A percentile compares a stretch with the other conserved stretches of the same genome.
phyloP scores from a whole-genome alignment of 2,797 vertebrate genomes.

The Ciconia nigra region DNA sequence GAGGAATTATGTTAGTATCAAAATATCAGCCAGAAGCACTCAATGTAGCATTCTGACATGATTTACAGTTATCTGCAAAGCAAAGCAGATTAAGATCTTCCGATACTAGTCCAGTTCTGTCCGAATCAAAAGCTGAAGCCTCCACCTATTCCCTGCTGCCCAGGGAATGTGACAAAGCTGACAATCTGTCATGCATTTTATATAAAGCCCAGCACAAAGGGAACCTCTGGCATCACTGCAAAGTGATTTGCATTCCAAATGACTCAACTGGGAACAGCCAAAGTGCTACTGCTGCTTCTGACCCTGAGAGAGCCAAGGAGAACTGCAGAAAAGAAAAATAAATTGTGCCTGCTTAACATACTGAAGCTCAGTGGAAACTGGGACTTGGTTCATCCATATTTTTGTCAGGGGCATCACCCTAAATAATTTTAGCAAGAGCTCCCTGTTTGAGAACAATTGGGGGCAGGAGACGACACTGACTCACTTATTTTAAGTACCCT shows the following conservation, averaged over 20 bases:
- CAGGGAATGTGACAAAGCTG: conserved; percentile 23
- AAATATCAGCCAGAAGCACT: not conserved
- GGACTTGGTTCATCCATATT: conserved; percentile 42
- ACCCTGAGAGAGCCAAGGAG: conserved; percentile 45
- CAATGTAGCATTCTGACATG: not conserved
- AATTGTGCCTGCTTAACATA: conserved; percentile 25
- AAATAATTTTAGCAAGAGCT: conserved; percentile 64
- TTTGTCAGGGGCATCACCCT: conserved; percentile 59
- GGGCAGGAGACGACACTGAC: conserved; percentile 16
- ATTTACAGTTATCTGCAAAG: not conserved
- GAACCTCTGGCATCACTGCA: conserved; percentile 48
- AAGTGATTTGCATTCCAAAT: conserved; percentile 53
- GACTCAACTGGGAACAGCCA: conserved; percentile 44
- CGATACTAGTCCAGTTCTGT: not conserved
- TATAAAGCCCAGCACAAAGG: conserved; percentile 44
- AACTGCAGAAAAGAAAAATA: conserved; percentile 39
- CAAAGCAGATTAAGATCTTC: not conserved
- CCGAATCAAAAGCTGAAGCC: not conserved
- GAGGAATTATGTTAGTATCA: not conserved
- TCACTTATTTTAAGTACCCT: conserved; percentile 44
- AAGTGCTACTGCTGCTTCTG: conserved; percentile 56
- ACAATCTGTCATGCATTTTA: conserved; percentile 29
- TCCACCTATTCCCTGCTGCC: conserved; percentile 6
- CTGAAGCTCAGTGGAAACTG: conserved; percentile 36
- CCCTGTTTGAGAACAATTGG: conserved; percentile 33